phyloP scores from a whole-genome alignment of 2,797 vertebrate species.

The Sebastes hopkinsi region DNA sequence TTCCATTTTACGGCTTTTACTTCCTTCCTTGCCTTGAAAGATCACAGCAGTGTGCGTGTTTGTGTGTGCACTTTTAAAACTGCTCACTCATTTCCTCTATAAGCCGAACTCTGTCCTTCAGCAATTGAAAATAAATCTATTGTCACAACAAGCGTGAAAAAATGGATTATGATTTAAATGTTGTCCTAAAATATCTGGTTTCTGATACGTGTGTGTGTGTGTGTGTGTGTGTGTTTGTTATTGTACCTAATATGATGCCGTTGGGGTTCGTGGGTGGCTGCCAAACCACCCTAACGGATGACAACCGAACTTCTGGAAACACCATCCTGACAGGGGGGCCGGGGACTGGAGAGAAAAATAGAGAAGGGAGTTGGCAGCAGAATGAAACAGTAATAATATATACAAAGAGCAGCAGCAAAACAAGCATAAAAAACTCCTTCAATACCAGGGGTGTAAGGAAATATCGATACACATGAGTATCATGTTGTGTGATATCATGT shows the following conservation, averaged over 20 bases:
- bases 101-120: conserved; percentile 17
- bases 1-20: conserved; percentile 52
- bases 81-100: conserved; percentile 36
- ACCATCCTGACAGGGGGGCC: conserved; percentile 91
- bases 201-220: conserved; percentile 8
- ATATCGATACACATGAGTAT: too few species aligned
- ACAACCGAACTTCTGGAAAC: conserved; percentile 94
- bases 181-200: conserved; percentile 6
- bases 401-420: conserved; percentile 10
- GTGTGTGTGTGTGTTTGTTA: conserved; percentile 26
- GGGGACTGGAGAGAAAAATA: conserved; percentile 83
- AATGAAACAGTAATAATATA: conserved; percentile 31
- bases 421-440: neutral
- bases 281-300: conserved; percentile 91
- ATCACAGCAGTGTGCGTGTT: conserved; percentile 19
- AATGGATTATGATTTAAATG: conserved; percentile 19
- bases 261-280: conserved; percentile 93
- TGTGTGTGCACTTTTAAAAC: conserved; percentile 23
- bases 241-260: conserved; percentile 91
- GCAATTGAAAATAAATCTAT: conserved; percentile 28
- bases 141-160: conserved; percentile 14
- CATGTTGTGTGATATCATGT: too few species aligned
- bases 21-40: conserved; percentile 44
- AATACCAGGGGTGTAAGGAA: neutral
- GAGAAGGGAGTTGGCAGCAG: conserved; percentile 29